Evolutionary conservation across 2,113 vertebrate species (phyloP), one percentile per base, ranked within the genome.

Genomic region (Cricetomys ansorgei): DNA sequence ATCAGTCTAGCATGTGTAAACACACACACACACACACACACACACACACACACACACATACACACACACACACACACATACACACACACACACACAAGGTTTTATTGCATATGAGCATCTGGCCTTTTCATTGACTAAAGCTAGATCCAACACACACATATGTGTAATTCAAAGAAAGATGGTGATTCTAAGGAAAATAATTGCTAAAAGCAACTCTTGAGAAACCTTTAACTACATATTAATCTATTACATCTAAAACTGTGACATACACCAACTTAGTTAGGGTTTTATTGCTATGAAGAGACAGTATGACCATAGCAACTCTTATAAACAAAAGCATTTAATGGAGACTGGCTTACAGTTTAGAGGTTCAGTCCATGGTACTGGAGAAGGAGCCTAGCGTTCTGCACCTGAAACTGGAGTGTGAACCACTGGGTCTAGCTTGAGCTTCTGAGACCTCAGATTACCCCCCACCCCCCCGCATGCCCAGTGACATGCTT

Each of bases 91-190:
- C 11, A 29, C 79, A 40, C 37, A 59, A 45, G 19, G 40, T 40
- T 84, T 94, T 70, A 81, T n/a, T 59, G 21, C 3, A 77, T 8
- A 55, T 76, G 27, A 23, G 88, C 37, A 15, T 62, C 45, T 88
- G 48, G 13, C 4, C 86, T 84, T 80, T 88, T 95, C 62, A 57
- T 7, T 85, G 50, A 70, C 81, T 72, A 79, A 75, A 4, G 31
- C 55, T 79, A 96, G 65, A 53, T 81, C 53, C 34, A 93, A 43
- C 31, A 48, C 25, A 37, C 9, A 64, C 12, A 64, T 27, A 17
- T 59, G 25, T 12, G 73, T 70, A 59, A 72, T 79, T 96, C 96
- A 97, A 97, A 96, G 87, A 97, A 97, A 95, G 97, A 97, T 97
- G 97, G n/a, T 88, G 96, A 94, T 29, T 62, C 90, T 94, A 62